A percentile compares a stretch with the other conserved stretches of the same genome.
Conservation (phyloP, 2,113 vertebrate genomes). For the Rhinolophus ferrumequinum region DNA sequence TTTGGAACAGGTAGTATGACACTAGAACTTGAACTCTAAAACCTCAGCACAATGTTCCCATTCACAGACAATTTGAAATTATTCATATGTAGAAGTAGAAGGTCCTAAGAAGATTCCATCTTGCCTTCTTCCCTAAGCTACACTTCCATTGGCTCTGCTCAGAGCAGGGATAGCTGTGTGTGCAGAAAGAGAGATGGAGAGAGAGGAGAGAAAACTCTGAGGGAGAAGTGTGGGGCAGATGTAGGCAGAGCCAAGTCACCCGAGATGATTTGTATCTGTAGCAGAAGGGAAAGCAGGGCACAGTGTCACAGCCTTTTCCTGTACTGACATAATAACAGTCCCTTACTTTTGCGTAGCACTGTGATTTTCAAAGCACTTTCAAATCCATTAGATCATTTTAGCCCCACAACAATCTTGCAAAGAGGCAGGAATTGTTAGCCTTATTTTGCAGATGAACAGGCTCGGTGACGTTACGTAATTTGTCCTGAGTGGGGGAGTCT, state of each 20-base stretch:
- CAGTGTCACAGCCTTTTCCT: not conserved
- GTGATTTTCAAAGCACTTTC: conserved; percentile 74
- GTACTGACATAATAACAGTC: conserved; percentile 52
- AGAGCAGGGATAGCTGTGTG: not conserved
- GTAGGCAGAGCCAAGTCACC: not conserved
- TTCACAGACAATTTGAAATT: not conserved
- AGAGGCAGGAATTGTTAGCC: conserved; percentile 39
- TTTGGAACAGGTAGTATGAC: not conserved
- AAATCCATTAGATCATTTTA: conserved; percentile 70
- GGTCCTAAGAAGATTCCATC: not conserved
- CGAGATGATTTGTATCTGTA: not conserved
- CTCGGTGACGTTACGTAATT: not conserved
- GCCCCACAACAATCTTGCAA: conserved; percentile 16
- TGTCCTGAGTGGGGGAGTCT: not conserved
- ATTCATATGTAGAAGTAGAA: not conserved
- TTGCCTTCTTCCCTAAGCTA: not conserved
- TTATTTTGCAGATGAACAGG: conserved; percentile 44
- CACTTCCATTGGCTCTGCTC: not conserved
- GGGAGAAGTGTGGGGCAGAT: not conserved
- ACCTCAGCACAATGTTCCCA: not conserved
- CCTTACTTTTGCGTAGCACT: conserved; percentile 49
- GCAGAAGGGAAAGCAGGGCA: not conserved
- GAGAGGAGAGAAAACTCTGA: not conserved
- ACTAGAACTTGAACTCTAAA: not conserved
- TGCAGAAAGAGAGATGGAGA: not conserved